phyloP scores from a whole-genome alignment of 2,113 vertebrate species.

The Balaenoptera acutorostrata region DNA sequence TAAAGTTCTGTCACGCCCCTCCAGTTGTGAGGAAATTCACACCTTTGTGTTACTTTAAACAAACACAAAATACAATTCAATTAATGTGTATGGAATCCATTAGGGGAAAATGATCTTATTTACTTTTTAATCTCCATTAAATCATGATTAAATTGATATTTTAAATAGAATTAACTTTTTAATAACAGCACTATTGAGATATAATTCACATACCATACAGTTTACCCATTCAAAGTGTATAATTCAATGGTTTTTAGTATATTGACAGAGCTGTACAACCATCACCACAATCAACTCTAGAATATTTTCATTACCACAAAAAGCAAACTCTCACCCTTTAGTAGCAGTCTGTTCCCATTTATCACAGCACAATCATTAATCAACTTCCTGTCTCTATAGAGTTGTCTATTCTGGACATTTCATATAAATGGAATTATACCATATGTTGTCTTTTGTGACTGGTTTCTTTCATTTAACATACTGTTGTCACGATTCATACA shows the following conservation, averaged over 20 bases:
- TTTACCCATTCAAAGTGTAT: neutral
- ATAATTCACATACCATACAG: neutral
- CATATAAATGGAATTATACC: neutral
- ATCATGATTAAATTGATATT: neutral
- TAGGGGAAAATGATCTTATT: neutral
- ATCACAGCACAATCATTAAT: neutral
- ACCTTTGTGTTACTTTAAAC: conserved; percentile 22
- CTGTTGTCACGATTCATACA: neutral
- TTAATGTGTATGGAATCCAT: neutral
- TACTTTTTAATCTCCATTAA: neutral
- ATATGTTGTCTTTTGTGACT: neutral
- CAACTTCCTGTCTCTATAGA: neutral
- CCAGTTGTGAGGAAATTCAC: conserved; percentile 25
- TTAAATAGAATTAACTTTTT: neutral
- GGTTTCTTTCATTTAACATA: neutral
- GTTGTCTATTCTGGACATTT: neutral
- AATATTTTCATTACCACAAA: neutral
- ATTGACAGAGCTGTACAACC: neutral
- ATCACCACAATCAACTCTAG: neutral
- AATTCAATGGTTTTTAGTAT: neutral
- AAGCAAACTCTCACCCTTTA: neutral
- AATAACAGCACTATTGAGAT: neutral
- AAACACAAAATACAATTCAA: conserved; percentile 31
- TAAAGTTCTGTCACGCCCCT: conserved; percentile 34
- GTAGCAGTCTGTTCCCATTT: neutral